Conservation (phyloP, 2,113 vertebrate genomes). For the Hystrix cristata region DNA sequence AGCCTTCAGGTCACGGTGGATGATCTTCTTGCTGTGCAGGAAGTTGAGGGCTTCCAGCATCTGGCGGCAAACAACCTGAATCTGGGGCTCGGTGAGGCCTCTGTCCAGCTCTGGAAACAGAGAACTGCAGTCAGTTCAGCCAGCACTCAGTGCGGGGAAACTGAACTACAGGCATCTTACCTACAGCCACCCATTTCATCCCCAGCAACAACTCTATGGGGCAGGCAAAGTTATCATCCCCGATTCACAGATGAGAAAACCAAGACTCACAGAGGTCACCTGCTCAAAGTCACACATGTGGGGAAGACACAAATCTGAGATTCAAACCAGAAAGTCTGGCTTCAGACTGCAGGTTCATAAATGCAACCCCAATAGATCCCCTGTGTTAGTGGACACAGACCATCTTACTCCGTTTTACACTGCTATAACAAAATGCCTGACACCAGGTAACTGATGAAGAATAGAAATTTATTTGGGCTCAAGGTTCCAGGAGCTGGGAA, state of each 20-base stretch:
- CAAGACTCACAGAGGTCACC: neutral
- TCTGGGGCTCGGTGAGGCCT: slow-evolving; percentile 95
- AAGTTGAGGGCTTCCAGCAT: slow-evolving; percentile 96
- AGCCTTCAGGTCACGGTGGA: slow-evolving; percentile 98
- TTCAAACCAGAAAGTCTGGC: neutral
- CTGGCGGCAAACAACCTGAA: slow-evolving; percentile 95
- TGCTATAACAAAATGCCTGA: neutral
- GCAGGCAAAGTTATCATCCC: neutral
- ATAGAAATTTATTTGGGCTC: neutral
- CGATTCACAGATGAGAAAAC: neutral
- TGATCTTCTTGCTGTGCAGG: slow-evolving; percentile 97
- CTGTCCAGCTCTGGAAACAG: slow-evolving; percentile 94
- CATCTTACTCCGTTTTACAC: neutral
- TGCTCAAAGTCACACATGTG: neutral
- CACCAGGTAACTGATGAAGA: neutral
- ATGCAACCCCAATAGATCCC: neutral
- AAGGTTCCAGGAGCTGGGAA: neutral
- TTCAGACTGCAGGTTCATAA: neutral
- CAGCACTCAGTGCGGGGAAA: neutral
- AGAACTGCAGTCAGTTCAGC: neutral
- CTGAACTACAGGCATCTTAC: neutral
- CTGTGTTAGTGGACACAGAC: neutral
- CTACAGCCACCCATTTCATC: accelerated
- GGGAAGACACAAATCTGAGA: neutral
- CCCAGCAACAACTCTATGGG: neutral